A percentile compares a stretch with the other conserved stretches of the same genome.
These are phyloP conservation scores for Unio delphinus DNA, from an alignment of 2,888 invertebrate genomes.

Conservation along the genomic window DNA sequence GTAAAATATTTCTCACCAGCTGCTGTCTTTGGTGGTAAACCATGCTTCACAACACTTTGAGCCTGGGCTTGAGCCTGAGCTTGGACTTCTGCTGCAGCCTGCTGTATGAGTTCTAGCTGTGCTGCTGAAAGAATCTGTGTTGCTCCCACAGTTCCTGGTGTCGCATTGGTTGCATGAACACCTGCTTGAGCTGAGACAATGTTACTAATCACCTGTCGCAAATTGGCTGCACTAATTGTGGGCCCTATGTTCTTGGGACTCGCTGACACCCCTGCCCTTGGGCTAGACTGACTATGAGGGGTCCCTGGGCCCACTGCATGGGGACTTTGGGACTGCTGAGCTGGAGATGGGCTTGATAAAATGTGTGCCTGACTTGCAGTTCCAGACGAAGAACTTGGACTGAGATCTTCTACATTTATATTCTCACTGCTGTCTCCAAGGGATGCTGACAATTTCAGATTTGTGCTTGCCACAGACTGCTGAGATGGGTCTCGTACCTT, in stretches of 20 bases:
- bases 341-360: too few relatives aligned
- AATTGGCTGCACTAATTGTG: neutral
- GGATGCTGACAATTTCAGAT: slow-evolving; percentile 19
- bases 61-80: slow-evolving; percentile 35
- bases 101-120: slow-evolving; percentile 31
- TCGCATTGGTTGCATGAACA: neutral
- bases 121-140: slow-evolving; percentile 29
- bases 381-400: slow-evolving; percentile 11
- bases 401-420: slow-evolving; percentile 26
- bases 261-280: neutral
- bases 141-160: slow-evolving; percentile 11
- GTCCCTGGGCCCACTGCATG: neutral
- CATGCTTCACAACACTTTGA: slow-evolving; percentile 11
- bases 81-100: slow-evolving; percentile 31
- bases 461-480: slow-evolving; percentile 7
- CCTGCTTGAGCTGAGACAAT: slow-evolving; percentile 10
- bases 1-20: neutral
- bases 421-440: slow-evolving; percentile 28
- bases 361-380: slow-evolving; percentile 6
- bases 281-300: neutral
- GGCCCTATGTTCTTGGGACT: too few relatives aligned
- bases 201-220: slow-evolving; percentile 7
- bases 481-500: too few relatives aligned
- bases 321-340: too few relatives aligned
- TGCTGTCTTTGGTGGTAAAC: slow-evolving; percentile 5